phyloP scores from a whole-genome alignment of 2,888 invertebrate genomes.

The Epicampocera succincta region DNA sequence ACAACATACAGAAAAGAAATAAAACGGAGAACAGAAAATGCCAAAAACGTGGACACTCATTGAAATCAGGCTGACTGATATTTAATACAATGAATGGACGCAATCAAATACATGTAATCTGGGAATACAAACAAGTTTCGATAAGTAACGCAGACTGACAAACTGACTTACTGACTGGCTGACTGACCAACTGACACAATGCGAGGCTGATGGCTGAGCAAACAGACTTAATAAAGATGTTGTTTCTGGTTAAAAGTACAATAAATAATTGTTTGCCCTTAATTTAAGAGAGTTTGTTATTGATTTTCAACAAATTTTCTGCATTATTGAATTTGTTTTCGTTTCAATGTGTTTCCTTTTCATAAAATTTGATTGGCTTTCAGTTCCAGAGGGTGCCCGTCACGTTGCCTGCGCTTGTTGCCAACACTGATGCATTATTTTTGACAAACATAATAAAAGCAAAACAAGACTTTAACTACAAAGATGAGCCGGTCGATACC shows the following conservation, averaged over 20 bases:
- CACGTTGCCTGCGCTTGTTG: constrained; percentile 9
- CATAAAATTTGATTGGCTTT: neutral
- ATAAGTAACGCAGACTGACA: constrained; percentile 9
- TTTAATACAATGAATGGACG: constrained; percentile 18
- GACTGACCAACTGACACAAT: constrained; percentile 1
- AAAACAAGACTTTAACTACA: constrained; percentile 30
- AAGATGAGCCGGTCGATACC: constrained; percentile 56
- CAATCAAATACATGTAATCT: constrained; percentile 18
- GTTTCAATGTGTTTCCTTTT: neutral
- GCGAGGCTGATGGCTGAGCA: constrained; percentile 1
- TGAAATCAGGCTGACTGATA: constrained; percentile 23
- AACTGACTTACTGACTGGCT: neutral
- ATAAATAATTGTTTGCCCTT: constrained; percentile 48
- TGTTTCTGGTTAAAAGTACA: constrained; percentile 57
- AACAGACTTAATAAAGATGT: constrained; percentile 36
- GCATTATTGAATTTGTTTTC: constrained; percentile 1
- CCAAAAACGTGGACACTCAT: neutral
- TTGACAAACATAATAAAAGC: neutral
- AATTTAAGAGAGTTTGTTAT: constrained; percentile 44
- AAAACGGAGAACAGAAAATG: no score
- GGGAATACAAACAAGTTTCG: constrained; percentile 48
- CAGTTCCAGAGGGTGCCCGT: neutral
- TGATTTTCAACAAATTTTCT: constrained; percentile 57
- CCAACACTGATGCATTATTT: neutral
- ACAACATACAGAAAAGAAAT: neutral